Evolutionary conservation across 2,888 invertebrate species (phyloP), one percentile per base, ranked within the genome.

Genomic region (Anaspis maculata): DNA sequence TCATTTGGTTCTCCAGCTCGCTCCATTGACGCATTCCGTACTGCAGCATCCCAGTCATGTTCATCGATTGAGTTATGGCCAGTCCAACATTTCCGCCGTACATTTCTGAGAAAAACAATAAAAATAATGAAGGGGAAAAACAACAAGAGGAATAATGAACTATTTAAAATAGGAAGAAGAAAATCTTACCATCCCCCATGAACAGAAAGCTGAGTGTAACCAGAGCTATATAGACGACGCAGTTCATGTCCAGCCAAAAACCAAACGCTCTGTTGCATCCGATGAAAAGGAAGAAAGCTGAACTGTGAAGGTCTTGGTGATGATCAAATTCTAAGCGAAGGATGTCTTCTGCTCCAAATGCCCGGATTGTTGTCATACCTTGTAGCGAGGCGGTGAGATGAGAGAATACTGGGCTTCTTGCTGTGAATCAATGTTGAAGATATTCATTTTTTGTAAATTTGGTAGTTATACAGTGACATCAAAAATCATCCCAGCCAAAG

Each of bases 351-450:
- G 77, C 78, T 33, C 71, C 67, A 46, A 79, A 77, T 1, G 83
- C 79, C 44, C 85, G 68, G 12, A 87, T 80, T 0, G 83, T 83
- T n/a, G 78, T 71, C 1, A 87, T 61, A 1, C 86, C 86, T 59
- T 81, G 76, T 11, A 87, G 67, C 0, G 80, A 77, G 30, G 82
- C 77, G 48, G 76, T 80, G 22, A 85, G 67, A 48, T 85, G 78
- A 1, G 77, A 74, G 57, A 81, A 85, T 0, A 87, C 74, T 1
- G 86, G 85, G 51, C 83, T 83, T 25, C 83, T 73, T 31, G 79
- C n/a, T n/a, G n/a, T n/a, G n/a, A n/a, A n/a, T n/a, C 83, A 83
- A 59, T 23, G 56, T 50, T n/a, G 12, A 26, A 10, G 3, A 26
- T 10, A 7, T 25, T n/a, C 6, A 12, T n/a, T 12, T 6, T 25